Evolutionary conservation across 2,888 invertebrate genomes (phyloP).

Genomic region (Drosophila vallismaia): DNA sequence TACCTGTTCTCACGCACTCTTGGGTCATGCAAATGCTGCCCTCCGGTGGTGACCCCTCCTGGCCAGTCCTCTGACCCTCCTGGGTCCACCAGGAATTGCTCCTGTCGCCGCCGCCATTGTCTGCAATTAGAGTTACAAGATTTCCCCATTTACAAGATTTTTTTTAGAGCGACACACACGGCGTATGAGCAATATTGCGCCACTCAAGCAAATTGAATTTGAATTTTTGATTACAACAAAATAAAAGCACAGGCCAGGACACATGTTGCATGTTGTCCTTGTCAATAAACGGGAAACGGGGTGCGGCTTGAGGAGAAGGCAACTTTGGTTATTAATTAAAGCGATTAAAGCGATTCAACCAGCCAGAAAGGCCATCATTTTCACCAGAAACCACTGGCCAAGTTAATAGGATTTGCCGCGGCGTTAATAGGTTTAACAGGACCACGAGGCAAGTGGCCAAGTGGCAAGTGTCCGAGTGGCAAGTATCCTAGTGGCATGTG

Average conservation of each 20-base stretch:
- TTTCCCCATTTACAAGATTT: constrained; percentile 8
- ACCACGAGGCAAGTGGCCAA: constrained; percentile 16
- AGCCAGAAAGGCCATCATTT: neutral
- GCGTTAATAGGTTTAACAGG: constrained; percentile 49
- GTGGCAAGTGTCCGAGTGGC: neutral
- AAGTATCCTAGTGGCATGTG: constrained; percentile 2
- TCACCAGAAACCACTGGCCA: constrained; percentile 3
- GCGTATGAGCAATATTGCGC: constrained; percentile 30
- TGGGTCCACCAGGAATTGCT: constrained; percentile 23
- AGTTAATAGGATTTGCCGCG: constrained; percentile 47
- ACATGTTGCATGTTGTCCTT: constrained; percentile 46
- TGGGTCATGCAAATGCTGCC: constrained; percentile 85
- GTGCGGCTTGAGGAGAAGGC: neutral
- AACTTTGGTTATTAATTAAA: constrained; percentile 53
- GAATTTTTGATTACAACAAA: constrained; percentile 57
- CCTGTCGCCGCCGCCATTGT: constrained; percentile 34
- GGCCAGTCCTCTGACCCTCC: constrained; percentile 33
- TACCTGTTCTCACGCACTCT: constrained; percentile 87
- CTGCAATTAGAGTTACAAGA: constrained; percentile 59
- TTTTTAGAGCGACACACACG: constrained; percentile 1
- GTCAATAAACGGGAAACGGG: constrained; percentile 32
- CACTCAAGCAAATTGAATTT: constrained; percentile 73
- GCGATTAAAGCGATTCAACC: constrained; percentile 49
- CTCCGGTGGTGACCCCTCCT: constrained; percentile 24
- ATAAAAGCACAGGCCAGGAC: constrained; percentile 19